phyloP scores from a whole-genome alignment of 2,797 vertebrate genomes.

The Oryzias dopingdopingensis region DNA sequence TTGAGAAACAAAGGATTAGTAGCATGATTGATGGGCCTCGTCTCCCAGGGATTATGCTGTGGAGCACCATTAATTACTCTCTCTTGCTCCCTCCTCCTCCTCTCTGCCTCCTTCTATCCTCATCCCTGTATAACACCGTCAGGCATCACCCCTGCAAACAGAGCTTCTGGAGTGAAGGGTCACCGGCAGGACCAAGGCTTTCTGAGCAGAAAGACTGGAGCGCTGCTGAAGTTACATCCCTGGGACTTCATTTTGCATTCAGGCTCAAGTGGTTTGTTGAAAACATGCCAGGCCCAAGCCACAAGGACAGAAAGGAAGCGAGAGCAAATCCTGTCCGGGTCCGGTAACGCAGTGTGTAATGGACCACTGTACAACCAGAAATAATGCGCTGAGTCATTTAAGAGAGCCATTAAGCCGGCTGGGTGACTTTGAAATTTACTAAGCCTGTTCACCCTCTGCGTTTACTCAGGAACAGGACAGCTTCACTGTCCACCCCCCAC shows the following conservation, averaged over 20 bases:
- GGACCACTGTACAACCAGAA: slow-evolving; percentile 71
- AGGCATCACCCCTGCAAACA: slow-evolving; percentile 53
- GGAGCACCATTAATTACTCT: slow-evolving; percentile 70
- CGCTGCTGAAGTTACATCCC: slow-evolving; percentile 55
- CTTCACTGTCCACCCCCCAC: slow-evolving; percentile 33
- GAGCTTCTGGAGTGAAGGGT: slow-evolving; percentile 35
- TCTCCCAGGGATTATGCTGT: slow-evolving; percentile 71
- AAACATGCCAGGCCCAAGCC: slow-evolving; percentile 57
- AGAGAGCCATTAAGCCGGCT: slow-evolving; percentile 70
- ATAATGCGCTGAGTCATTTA: slow-evolving; percentile 77
- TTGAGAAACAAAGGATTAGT: slow-evolving; percentile 75
- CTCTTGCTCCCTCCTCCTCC: slow-evolving; percentile 51
- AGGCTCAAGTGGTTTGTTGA: slow-evolving; percentile 73
- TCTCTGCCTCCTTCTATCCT: slow-evolving; percentile 53
- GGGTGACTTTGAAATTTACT: slow-evolving; percentile 75
- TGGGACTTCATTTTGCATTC: slow-evolving; percentile 65
- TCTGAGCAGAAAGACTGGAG: slow-evolving; percentile 43
- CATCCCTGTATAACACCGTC: slow-evolving; percentile 42
- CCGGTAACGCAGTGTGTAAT: slow-evolving; percentile 67
- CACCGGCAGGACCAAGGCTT: slow-evolving; percentile 25
- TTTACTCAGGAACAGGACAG: slow-evolving; percentile 63
- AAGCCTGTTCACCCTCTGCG: slow-evolving; percentile 62
- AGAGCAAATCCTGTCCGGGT: slow-evolving; percentile 44
- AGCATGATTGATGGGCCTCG: slow-evolving; percentile 73
- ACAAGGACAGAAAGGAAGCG: slow-evolving; percentile 48